Evolutionary conservation across 1,140 invertebrate genomes (phyloP), one percentile per base, ranked within the genome.

Genomic region (Saccostrea cuccullata): DNA sequence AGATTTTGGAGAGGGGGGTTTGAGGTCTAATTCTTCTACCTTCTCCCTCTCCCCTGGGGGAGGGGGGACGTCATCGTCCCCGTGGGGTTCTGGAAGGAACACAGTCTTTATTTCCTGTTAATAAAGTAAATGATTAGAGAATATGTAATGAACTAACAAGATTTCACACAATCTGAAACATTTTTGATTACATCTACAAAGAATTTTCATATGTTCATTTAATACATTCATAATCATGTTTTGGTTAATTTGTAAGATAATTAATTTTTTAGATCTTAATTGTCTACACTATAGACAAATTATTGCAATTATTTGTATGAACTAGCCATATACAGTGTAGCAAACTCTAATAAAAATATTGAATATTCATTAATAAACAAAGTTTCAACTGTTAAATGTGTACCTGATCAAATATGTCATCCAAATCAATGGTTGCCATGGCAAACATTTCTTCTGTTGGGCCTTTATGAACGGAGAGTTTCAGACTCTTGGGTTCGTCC

Each of bases 351-450:
- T n/a, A n/a, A n/a, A n/a, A n/a, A n/a, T n/a, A n/a, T n/a, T n/a
- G n/a, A n/a, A n/a, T n/a, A n/a, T n/a, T n/a, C n/a, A n/a, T n/a
- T n/a, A n/a, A n/a, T n/a, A n/a, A n/a, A n/a, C n/a, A n/a, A n/a
- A n/a, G n/a, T n/a, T n/a, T n/a, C n/a, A n/a, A n/a, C n/a, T n/a
- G n/a, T n/a, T n/a, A n/a, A n/a, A n/a, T n/a, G n/a, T n/a, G n/a
- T n/a, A 77, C 70, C 70, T 77, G 70, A 3, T 77, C 89, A 86
- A 91, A 91, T 30, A 94, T 85, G 85, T 94, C 94, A 23, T 91
- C 88, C n/a, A 94, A 86, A 56, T 94, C 92, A 85, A 94, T 92
- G 36, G 93, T 94, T 90, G 93, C 92, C 92, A 94, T 94, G 67
- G 94, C 94, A 89, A 93, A 88, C 67, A 94, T 92, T 58, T 93